phyloP scores from a whole-genome alignment of 1,140 invertebrate genomes.

The Aradophagus sp. region DNA sequence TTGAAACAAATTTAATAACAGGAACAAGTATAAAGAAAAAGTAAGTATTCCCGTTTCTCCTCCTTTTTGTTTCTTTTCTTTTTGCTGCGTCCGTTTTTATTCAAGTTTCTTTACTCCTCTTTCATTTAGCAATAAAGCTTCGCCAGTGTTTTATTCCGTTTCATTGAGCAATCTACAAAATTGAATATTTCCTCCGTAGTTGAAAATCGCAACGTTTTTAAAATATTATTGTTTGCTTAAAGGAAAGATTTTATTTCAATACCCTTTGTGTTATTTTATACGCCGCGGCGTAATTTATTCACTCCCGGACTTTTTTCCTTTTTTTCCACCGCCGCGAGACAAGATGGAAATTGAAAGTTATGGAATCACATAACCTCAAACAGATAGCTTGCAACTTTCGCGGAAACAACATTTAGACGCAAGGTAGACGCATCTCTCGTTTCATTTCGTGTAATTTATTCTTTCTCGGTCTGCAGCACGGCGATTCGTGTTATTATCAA shows the following conservation, averaged over 20 bases:
- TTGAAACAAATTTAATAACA: too few relatives aligned
- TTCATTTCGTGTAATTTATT: constrained; percentile 15
- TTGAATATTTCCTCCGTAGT: constrained; percentile 13
- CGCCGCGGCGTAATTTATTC: constrained; percentile 20
- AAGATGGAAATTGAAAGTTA: constrained; percentile 34
- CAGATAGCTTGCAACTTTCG: constrained; percentile 11
- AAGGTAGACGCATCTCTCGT: constrained; percentile 1
- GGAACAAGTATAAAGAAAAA: too few relatives aligned
- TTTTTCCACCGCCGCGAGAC: too few relatives aligned
- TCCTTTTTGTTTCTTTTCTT: too few relatives aligned
- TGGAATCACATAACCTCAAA: constrained; percentile 26
- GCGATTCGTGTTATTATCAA: too few relatives aligned
- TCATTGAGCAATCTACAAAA: too few relatives aligned
- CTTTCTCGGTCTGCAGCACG: background rate
- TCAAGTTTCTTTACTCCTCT: too few relatives aligned
- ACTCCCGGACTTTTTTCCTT: constrained; percentile 12
- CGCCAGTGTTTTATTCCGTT: too few relatives aligned
- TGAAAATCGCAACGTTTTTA: constrained; percentile 12
- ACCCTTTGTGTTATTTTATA: constrained; percentile 9
- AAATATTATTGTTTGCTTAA: constrained; percentile 24
- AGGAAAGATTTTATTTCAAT: constrained; percentile 17
- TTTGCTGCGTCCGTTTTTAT: too few relatives aligned
- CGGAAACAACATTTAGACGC: constrained; percentile 9
- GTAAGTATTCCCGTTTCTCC: too few relatives aligned
- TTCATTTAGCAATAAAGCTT: too few relatives aligned